Evolutionary conservation across 1,140 invertebrate species (phyloP), one percentile per base, ranked within the genome.

Genomic region (Scaptomyza pallida): DNA sequence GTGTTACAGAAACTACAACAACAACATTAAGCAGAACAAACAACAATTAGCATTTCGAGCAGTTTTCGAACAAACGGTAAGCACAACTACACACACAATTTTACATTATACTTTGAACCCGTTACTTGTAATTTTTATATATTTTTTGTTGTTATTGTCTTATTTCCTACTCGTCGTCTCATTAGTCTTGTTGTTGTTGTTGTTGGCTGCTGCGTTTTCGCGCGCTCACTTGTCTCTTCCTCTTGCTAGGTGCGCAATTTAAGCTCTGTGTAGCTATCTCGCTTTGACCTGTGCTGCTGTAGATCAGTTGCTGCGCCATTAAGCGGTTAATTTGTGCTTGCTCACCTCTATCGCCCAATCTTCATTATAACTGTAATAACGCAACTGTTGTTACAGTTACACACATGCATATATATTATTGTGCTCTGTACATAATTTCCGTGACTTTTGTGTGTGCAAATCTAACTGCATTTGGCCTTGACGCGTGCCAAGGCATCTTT

Each of bases 11-110:
- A 41, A 19, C n/a, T n/a, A 41, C 47, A 50, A 54, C 65, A 13
- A 71, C 44, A 62, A 35, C n/a, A 63, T 51, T 13, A 1, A 9
- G 6, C 26, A 30, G 15, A 47, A 50, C 50, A 67, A 52, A 15
- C 52, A 69, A 67, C 62, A 83, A 78, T 77, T 72, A 63, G 35
- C 61, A 75, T 63, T 64, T 59, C 44, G 30, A 43, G 40, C 48
- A 62, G 26, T 50, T 79, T 52, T 69, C 63, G 52, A 83, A 26
- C n/a, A 83, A 83, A 83, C 80, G 80, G 80, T 83, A 83, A 70
- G 80, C 64, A 68, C 72, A 26, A 59, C 54, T 55, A 52, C 41
- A 60, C 15, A 19, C 44, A 37, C n/a, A 37, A 4, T 37, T 30
- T 50, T 26, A 15, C 17, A 40, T 43, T 57, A 64, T 44, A 64